Percentiles rank a stretch among this genome's conserved stretches.
These are phyloP conservation scores for Isichthys henryi DNA, from an alignment of 2,113 vertebrate species.

Conservation along the genomic window DNA sequence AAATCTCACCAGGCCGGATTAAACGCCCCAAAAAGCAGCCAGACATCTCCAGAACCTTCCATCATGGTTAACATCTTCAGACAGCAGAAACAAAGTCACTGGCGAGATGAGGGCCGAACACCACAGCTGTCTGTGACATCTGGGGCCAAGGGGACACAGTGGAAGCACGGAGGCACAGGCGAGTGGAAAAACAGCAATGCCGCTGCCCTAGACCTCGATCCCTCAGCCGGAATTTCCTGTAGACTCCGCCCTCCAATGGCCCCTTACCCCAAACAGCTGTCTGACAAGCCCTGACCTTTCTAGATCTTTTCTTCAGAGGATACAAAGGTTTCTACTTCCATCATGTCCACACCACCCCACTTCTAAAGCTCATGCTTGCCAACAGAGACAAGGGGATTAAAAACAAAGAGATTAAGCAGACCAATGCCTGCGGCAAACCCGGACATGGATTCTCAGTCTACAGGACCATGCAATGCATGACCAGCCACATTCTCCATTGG, in stretches of 20 bases:
- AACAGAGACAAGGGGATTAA: background rate
- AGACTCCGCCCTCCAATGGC: background rate
- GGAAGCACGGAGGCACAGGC: slow-evolving; percentile 60
- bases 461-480: background rate
- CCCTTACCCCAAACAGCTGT: background rate
- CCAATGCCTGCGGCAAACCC: background rate
- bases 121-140: slow-evolving; percentile 62
- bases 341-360: background rate
- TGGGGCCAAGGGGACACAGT: slow-evolving; percentile 56
- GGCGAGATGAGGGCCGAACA: slow-evolving; percentile 20
- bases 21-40: slow-evolving; percentile 82
- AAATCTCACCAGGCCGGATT: slow-evolving; percentile 64
- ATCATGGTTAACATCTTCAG: slow-evolving; percentile 77
- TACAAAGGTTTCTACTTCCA: background rate
- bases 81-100: slow-evolving; percentile 54
- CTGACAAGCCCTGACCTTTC: slow-evolving; percentile 3
- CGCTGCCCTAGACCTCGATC: background rate
- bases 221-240: background rate
- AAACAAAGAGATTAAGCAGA: background rate
- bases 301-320: background rate
- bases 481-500: background rate
- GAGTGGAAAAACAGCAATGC: slow-evolving; percentile 51
- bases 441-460: background rate
- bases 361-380: background rate
- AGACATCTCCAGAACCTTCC: slow-evolving; percentile 56